phyloP scores from a whole-genome alignment of 1,140 invertebrate species.

The Pseudomyrmex pallidus region DNA sequence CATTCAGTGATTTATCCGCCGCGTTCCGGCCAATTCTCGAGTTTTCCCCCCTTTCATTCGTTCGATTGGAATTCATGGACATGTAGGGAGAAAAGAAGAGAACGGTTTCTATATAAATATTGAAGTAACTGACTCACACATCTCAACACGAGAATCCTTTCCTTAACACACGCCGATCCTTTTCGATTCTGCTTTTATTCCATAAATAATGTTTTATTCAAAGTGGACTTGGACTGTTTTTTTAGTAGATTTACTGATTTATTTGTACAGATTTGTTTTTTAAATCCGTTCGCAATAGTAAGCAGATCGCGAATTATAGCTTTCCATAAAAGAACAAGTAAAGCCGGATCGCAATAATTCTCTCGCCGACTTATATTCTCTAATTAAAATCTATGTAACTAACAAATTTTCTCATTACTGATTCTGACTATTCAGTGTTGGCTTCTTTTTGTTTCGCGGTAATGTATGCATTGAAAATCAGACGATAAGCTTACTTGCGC shows the following conservation, averaged over 20 bases:
- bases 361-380: no score
- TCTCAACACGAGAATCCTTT: neutral
- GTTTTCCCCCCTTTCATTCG: neutral
- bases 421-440: neutral
- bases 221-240: neutral
- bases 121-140: neutral
- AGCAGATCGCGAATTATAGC: neutral
- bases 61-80: conserved; percentile 3
- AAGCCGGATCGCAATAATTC: no score
- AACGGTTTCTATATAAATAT: neutral
- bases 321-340: no score
- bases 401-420: neutral
- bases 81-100: neutral
- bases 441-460: neutral
- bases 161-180: neutral
- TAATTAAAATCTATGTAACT: no score
- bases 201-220: conserved; percentile 4
- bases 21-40: conserved; percentile 16
- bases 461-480: conserved; percentile 10
- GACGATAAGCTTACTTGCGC: conserved; percentile 13
- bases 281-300: neutral
- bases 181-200: neutral
- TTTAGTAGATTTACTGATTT: no score
- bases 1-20: conserved; percentile 29
- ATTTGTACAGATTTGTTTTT: neutral